Evolutionary conservation across 2,888 invertebrate genomes (phyloP), one percentile per base, ranked within the genome.

Genomic region (Amphipoea oculea): DNA sequence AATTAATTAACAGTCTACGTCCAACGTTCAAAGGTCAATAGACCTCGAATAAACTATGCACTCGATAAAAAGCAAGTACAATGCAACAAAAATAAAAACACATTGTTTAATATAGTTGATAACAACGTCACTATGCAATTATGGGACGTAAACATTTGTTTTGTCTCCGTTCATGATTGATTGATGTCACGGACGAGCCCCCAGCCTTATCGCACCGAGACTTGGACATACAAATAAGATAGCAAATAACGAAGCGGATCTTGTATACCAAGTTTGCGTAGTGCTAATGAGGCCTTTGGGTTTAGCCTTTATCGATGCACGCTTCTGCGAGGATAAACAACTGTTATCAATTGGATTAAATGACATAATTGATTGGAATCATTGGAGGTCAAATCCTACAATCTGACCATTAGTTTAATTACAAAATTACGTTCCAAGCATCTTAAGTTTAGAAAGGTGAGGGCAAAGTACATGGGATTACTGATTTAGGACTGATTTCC

Each of bases 181-280:
- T 94, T 93, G 95, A 95, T 96, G 96, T 97, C 96, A 97, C 87
- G 96, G 96, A 95, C 96, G 96, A 96, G 96, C 96, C 96, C 95
- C 96, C 95, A 86, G 79, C 76, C 86, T 95, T 96, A 96, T 96
- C 95, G 79, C 57, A 42, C 65, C 69, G 79, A 89, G 89, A 89
- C 90, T 84, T 83, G 80, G 80, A 84, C 77, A 78, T 86, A 86
- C 80, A 86, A 84, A 83, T 78, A 85, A 82, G 79, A 88, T 85
- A 86, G 70, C 80, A 87, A 86, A 89, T 87, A 81, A 87, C 86
- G 89, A 94, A 91, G 90, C 94, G 93, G 94, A 94, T 94, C 94
- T 93, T 89, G 84, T 79, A 29, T 36, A 74, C 70, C 20, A 76
- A 82, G 76, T 83, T 57, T 73, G 63, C 79, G 60, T 75, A 66